These are phyloP conservation scores for Rhinella marina DNA, from an alignment of 2,797 vertebrate genomes.

Conservation along the genomic window DNA sequence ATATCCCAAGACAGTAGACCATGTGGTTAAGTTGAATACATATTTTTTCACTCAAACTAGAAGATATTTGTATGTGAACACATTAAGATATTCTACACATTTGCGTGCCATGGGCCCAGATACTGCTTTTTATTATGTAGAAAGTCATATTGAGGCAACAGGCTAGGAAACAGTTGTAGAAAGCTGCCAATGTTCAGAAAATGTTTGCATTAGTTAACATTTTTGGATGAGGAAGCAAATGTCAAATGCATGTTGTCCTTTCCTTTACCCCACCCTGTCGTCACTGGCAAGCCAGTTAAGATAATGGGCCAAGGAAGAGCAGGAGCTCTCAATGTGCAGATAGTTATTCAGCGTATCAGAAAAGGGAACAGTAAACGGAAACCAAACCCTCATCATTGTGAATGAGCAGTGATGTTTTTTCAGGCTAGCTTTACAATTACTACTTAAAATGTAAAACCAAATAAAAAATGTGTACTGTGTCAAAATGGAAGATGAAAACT, in stretches of 20 bases:
- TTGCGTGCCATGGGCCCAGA: neutral
- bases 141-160: neutral
- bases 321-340: conserved; percentile 55
- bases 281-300: conserved; percentile 44
- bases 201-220: conserved; percentile 43
- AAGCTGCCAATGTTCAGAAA: neutral
- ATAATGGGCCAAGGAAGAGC: conserved; percentile 43
- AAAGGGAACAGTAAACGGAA: conserved; percentile 37
- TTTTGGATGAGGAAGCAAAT: conserved; percentile 48
- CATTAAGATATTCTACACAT: neutral
- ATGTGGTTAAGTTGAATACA: neutral
- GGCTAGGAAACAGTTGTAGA: neutral
- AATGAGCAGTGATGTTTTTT: neutral
- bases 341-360: conserved; percentile 50
- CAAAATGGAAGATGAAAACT: neutral
- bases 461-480: neutral
- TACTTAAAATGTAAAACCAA: neutral
- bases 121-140: neutral
- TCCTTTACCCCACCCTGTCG: conserved; percentile 48
- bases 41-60: neutral
- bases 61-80: neutral
- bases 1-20: neutral
- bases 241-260: conserved; percentile 42
- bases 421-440: conserved; percentile 59
- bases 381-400: conserved; percentile 22